Base-by-base conservation (phyloP, 2,797 vertebrate genomes). In the Limnodromus scolopaceus region DNA sequence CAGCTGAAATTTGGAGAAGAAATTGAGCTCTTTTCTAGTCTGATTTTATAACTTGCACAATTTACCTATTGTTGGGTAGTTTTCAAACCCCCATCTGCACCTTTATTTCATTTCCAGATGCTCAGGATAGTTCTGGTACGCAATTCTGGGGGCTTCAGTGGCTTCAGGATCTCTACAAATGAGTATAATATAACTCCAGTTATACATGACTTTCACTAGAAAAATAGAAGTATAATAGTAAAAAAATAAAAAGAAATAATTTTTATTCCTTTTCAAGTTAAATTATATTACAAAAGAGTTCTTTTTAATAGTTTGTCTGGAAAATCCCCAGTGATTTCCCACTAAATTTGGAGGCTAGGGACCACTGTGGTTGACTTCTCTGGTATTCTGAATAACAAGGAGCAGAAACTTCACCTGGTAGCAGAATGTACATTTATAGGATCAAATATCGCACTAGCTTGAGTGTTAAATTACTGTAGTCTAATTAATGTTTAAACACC, bases 401-500 rank as follows among this genome's bases (percentile, higher is more conserved):
- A 68, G 30, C 12, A 64, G 51, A 85, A 93, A 8, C 30, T 71
- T 88, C 27, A 81, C 6, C 11, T 4, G 2, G 22, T 34, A 63
- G 39, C 63, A 91, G 58, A 92, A 58, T 72, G 23, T 43, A 24
- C 16, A 20, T 92, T 90, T 69, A n/a, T 55, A 63, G 83, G 69
- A 61, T 89, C 39, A 92, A 72, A 83, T 91, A 41, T 48, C 28
- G 2, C 58, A 69, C 65, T 92, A 76, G 12, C 27, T 65, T 66
- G 43, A 78, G 28, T 91, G 58, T 87, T 82, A 92, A 94, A 89
- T 89, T 76, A 38, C 38, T 84, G 2, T 63, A 41, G 54, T 46
- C 20, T 90, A 91, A 84, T 81, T 93, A 96, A 68, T 90, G 19
- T 84, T 79, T 84, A 76, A 88, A 46, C 8, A 57, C 49, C 25